These are phyloP conservation scores for Athene cunicularia DNA, from an alignment of 2,113 vertebrate genomes.

Conservation along the genomic window DNA sequence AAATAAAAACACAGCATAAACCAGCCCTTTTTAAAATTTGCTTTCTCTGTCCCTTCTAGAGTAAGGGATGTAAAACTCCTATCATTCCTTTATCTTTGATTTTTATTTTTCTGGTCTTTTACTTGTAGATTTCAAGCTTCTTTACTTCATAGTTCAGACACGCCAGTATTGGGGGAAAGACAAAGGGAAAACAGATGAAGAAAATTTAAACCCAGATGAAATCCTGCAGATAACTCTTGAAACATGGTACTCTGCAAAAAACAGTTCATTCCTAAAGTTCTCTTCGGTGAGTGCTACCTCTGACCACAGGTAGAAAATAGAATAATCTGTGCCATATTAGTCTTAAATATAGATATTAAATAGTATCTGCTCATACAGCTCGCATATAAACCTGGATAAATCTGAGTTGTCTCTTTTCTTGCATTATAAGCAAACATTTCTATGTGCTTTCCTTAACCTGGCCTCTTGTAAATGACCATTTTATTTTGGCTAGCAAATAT, in stretches of 20 bases:
- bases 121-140: background rate
- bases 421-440: background rate
- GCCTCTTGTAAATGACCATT: background rate
- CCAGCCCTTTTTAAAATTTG: background rate
- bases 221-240: background rate
- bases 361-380: background rate
- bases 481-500: background rate
- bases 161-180: background rate
- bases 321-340: background rate
- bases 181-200: background rate
- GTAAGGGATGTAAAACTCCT: background rate
- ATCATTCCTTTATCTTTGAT: background rate
- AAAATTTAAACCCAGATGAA: background rate
- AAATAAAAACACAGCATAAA: background rate
- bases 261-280: background rate
- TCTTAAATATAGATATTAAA: background rate
- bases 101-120: background rate
- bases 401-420: background rate
- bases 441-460: background rate
- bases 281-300: background rate
- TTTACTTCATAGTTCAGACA: background rate
- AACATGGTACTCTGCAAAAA: background rate
- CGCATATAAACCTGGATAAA: background rate
- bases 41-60: background rate
- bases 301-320: background rate